phyloP scores from a whole-genome alignment of 2,113 vertebrate genomes.

The Colius striatus region DNA sequence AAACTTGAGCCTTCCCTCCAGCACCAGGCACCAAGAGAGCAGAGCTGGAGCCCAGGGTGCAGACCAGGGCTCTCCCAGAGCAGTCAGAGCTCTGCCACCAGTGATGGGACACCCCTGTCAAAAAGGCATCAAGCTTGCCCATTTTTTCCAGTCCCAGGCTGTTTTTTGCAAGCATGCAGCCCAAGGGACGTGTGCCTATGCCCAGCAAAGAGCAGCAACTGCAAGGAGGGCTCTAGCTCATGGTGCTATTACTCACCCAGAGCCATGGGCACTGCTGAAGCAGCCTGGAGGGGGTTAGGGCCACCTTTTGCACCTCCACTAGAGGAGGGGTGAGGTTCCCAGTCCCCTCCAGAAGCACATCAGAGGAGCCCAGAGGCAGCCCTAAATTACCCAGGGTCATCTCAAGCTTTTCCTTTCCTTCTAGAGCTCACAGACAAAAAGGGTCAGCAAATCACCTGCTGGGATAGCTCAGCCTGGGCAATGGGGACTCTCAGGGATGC shows the following conservation, averaged over 20 bases:
- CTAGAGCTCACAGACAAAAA: not conserved
- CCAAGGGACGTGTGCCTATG: not conserved
- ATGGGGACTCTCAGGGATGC: not conserved
- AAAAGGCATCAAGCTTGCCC: not conserved
- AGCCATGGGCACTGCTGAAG: not conserved
- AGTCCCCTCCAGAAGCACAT: not conserved
- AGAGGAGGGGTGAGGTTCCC: not conserved
- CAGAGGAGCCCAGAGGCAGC: not conserved
- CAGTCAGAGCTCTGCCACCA: not conserved
- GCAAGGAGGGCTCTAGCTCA: not conserved
- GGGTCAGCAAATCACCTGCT: not conserved
- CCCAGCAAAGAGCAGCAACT: not conserved
- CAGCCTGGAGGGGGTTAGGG: not conserved
- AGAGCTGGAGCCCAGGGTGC: not conserved
- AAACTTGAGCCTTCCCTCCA: not conserved
- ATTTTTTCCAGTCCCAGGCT: not conserved
- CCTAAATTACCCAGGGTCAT: not conserved
- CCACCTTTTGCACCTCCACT: not conserved
- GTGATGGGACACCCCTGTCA: accelerated
- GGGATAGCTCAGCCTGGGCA: not conserved
- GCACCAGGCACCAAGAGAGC: accelerated
- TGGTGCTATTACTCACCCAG: not conserved
- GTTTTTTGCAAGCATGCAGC: not conserved
- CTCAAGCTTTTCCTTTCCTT: not conserved
- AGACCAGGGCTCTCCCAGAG: not conserved